Percentiles rank a stretch among this genome's conserved stretches.
Conservation (phyloP, 2,888 invertebrate genomes). For the Nineta flava region DNA sequence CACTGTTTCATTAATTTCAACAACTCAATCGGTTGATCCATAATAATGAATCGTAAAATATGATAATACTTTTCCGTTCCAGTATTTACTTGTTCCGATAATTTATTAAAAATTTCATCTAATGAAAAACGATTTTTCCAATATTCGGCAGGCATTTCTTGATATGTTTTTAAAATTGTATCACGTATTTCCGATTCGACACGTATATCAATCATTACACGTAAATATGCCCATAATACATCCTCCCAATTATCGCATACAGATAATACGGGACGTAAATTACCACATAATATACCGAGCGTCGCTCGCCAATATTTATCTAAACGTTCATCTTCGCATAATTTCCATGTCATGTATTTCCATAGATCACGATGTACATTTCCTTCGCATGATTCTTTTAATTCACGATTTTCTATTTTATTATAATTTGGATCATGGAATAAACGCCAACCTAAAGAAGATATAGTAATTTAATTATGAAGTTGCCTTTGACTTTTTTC, state of each 20-base stretch:
- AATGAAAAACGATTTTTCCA: slow-evolving; percentile 53
- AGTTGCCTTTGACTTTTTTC: too few species aligned
- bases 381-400: slow-evolving; percentile 46
- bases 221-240: slow-evolving; percentile 74
- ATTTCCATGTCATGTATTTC: slow-evolving; percentile 57
- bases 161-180: slow-evolving; percentile 35
- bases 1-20: slow-evolving; percentile 54
- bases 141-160: slow-evolving; percentile 45
- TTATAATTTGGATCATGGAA: slow-evolving; percentile 72
- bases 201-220: slow-evolving; percentile 64
- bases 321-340: slow-evolving; percentile 33
- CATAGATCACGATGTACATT: slow-evolving; percentile 68
- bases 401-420: slow-evolving; percentile 19
- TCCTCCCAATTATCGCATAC: slow-evolving; percentile 80
- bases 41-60: slow-evolving; percentile 72
- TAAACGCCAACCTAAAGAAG: slow-evolving; percentile 50
- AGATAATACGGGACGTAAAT: slow-evolving; percentile 57
- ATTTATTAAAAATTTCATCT: slow-evolving; percentile 49
- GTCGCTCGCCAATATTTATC: slow-evolving; percentile 48
- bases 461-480: background rate
- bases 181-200: slow-evolving; percentile 66
- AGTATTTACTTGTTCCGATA: slow-evolving; percentile 44
- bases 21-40: slow-evolving; percentile 61
- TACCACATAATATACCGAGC: slow-evolving; percentile 67
- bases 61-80: slow-evolving; percentile 34